Base-by-base conservation (phyloP, 1,140 invertebrate species). In the Euschistus heros region DNA sequence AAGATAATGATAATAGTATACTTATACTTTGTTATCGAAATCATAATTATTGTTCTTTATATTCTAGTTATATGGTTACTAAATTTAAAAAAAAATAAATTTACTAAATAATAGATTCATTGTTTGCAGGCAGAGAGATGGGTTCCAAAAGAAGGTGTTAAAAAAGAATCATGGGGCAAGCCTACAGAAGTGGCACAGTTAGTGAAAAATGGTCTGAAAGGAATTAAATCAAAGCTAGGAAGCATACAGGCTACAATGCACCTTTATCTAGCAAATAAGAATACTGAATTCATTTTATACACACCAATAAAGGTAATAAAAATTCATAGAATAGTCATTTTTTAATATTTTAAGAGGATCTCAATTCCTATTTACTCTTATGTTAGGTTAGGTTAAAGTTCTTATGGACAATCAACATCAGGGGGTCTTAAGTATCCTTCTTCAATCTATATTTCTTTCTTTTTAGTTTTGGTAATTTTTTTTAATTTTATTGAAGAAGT, bases 281-380 rank as follows among this genome's bases (percentile, higher is more conserved):
- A 97, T 76, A 98, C 95, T 0, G 94, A 98, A 75, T 92, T 92
- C 70, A 97, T 97, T 73, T 80, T 98, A 1, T 96, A 97, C 71
- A 82, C 92, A 64, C 94, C 94, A 7, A 89, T 97, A 37, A 88
- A 91, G 73, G 87, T 90, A 75, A 76, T 76, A 30, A 17, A 27
- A 13, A 8, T 33, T n/a, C 18, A 20, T 57, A 57, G 15, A 24
- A 22, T 24, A 15, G 18, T 22, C 2, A 22, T 57, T 4, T 24
- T 22, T 22, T 24, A 57, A 20, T 20, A 4, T 57, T n/a, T 22
- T 24, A n/a, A 22, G 2, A n/a, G 20, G 20, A 57, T 24, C 2
- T 24, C 26, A 18, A 13, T 50, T n/a, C n/a, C n/a, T n/a, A n/a
- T n/a, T n/a, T n/a, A 46, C n/a, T 46, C n/a, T 46, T 10, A n/a